Percentiles rank a stretch among this genome's conserved stretches.
Conservation (phyloP, 2,797 vertebrate genomes). For the Syngnathus rostellatus region DNA sequence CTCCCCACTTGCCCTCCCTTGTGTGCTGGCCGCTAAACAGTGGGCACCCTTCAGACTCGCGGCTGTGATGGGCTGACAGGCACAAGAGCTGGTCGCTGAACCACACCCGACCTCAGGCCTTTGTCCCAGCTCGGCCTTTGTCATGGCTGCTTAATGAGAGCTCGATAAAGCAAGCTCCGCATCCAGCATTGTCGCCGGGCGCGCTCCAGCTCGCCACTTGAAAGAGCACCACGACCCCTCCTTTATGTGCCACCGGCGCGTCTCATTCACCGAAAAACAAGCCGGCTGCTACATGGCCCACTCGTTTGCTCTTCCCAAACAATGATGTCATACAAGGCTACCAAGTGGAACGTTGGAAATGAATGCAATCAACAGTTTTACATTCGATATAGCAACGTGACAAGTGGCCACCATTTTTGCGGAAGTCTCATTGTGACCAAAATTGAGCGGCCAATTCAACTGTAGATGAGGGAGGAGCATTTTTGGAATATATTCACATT, state of each 20-base stretch:
- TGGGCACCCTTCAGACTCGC: conserved; percentile 54
- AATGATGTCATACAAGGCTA: conserved; percentile 3
- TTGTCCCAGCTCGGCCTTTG: conserved; percentile 68
- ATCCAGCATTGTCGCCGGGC: conserved; percentile 42
- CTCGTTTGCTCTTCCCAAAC: conserved; percentile 4
- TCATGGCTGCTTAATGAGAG: conserved; percentile 70
- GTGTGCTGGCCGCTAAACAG: conserved; percentile 52
- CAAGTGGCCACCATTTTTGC: too few relatives aligned
- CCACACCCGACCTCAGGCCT: conserved; percentile 64
- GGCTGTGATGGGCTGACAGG: conserved; percentile 65
- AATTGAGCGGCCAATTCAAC: too few relatives aligned
- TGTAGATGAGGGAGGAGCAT: too few relatives aligned
- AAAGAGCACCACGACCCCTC: conserved; percentile 33
- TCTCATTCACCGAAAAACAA: conserved; percentile 25
- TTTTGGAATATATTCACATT: too few relatives aligned
- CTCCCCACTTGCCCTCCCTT: not conserved
- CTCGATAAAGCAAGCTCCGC: conserved; percentile 53
- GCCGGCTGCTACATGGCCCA: conserved; percentile 12
- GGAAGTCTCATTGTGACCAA: too few relatives aligned
- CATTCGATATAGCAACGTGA: too few relatives aligned
- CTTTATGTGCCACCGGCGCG: conserved; percentile 31
- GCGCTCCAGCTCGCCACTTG: conserved; percentile 43
- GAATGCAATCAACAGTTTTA: not conserved
- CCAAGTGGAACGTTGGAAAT: not conserved
- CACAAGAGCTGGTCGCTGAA: conserved; percentile 65